Evolutionary conservation across 1,140 invertebrate genomes (phyloP), one percentile per base, ranked within the genome.

Genomic region (Acromyrmex echinatior): DNA sequence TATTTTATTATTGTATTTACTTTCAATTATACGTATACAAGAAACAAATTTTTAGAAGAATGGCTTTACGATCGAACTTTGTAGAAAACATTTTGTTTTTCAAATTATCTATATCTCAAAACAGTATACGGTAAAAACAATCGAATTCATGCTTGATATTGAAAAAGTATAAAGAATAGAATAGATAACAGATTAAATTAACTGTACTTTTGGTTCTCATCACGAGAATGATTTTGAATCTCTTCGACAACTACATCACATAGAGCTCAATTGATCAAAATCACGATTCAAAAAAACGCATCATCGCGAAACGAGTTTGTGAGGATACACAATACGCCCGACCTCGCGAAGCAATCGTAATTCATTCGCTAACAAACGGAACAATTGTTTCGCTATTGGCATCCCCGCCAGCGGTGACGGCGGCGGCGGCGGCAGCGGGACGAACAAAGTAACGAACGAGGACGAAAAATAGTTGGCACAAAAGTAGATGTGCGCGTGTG

Each of bases 381-480:
- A 73, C 56, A 53, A 65, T 86, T 60, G 86, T 77, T 62, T 56
- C 65, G 73, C 21, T 63, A 84, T 21, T 53, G 68, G 80, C 56
- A 25, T 65, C 14, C 58, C 71, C 62, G 71, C 3, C 31, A 35
- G 31, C 31, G 31, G 31, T 35, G 31, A 35, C 58, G 73, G 60
- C 45, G 14, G 18, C 45, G 0, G 68, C 45, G n/a, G 14, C 31
- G 68, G 49, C 39, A 39, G n/a, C n/a, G 18, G 58, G 76, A 63
- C 79, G 88, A 60, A 86, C 74, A 84, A 90, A 87, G 88, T 90
- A 90, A 90, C 85, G 79, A 76, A 81, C 49, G 74, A 79, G 71
- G 39, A 68, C 51, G 82, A 76, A 86, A 70, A 84, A 76, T 62
- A 84, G 70, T 70, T 45, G 68, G 51, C 76, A 51, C 76, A 21